These are phyloP conservation scores for Microplitis deprimator DNA, from an alignment of 2,888 invertebrate genomes.

Conservation along the genomic window DNA sequence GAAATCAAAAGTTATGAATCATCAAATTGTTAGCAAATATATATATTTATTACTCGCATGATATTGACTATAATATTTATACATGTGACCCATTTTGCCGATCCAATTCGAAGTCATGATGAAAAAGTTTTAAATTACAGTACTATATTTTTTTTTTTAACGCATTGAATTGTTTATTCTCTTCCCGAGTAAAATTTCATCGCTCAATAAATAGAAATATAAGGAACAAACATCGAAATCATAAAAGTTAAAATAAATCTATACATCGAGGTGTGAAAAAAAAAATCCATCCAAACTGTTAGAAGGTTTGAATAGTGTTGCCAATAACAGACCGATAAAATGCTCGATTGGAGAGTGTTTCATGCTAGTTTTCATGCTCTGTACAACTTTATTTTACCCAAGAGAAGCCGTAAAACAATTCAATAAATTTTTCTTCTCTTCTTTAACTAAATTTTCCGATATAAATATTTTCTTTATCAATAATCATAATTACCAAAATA, in stretches of 20 bases:
- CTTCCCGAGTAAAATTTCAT: neutral
- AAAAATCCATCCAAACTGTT: slow-evolving; percentile 14
- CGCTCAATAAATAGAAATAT: neutral
- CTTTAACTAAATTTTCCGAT: neutral
- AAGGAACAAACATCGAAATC: neutral
- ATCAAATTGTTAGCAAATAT: too few species aligned
- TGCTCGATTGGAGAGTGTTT: slow-evolving; percentile 25
- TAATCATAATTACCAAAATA: too few species aligned
- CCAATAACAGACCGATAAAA: slow-evolving; percentile 31
- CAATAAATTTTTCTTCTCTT: neutral
- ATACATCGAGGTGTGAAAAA: neutral
- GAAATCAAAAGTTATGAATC: too few species aligned
- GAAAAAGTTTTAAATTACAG: too few species aligned
- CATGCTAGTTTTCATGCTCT: slow-evolving; percentile 12
- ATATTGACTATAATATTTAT: too few species aligned
- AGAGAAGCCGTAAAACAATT: slow-evolving; percentile 20
- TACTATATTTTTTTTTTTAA: neutral
- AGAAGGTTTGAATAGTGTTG: slow-evolving; percentile 25
- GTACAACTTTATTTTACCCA: slow-evolving; percentile 16
- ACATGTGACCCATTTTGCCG: too few species aligned
- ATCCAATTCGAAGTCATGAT: too few species aligned
- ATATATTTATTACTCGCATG: too few species aligned
- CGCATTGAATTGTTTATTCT: neutral
- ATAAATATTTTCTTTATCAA: too few species aligned
- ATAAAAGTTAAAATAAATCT: neutral